These are phyloP conservation scores for Sinocyclocheilus anshuiensis DNA, from an alignment of 2,113 vertebrate species.

Conservation along the genomic window DNA sequence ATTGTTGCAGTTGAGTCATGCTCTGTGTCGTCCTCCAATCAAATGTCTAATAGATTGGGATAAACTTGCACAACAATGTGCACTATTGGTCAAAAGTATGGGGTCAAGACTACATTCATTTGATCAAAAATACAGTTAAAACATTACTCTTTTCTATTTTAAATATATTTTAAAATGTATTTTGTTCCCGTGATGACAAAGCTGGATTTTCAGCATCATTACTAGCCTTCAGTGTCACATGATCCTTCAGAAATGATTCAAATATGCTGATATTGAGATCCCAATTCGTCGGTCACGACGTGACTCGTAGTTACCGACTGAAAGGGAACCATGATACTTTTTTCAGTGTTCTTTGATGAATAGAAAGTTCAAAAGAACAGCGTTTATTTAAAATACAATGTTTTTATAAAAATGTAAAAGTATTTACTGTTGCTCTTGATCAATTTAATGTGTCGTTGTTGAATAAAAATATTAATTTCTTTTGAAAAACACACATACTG, in stretches of 20 bases:
- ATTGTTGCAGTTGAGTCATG: neutral
- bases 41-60: neutral
- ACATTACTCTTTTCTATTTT: neutral
- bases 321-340: neutral
- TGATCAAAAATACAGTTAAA: neutral
- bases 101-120: neutral
- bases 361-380: conserved; percentile 4
- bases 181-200: neutral
- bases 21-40: neutral
- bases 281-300: too few relatives aligned
- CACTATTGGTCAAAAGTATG: neutral
- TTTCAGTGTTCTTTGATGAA: neutral
- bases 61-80: neutral
- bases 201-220: neutral
- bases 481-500: neutral
- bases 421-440: neutral
- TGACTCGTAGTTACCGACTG: too few relatives aligned
- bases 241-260: neutral
- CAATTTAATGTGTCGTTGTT: neutral
- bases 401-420: neutral
- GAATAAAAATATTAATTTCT: neutral
- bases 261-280: neutral
- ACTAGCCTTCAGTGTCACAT: neutral
- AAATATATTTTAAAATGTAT: neutral
- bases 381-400: neutral